Evolutionary conservation across 2,888 invertebrate genomes (phyloP).

Genomic region (Drosophila macrothrix): DNA sequence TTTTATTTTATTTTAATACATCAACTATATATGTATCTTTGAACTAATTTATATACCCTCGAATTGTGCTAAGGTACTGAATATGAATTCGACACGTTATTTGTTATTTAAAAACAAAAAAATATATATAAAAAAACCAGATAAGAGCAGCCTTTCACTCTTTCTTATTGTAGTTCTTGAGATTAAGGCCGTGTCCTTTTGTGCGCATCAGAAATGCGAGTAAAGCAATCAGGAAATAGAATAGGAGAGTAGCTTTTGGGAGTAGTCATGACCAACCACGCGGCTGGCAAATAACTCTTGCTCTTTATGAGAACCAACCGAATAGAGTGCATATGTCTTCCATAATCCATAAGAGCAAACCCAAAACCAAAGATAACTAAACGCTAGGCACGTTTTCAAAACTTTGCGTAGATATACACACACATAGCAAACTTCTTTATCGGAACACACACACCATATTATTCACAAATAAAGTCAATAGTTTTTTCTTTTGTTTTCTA

Average conservation of each 20-base stretch:
- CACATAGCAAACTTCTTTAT: neutral
- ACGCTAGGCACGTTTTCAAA: conserved; percentile 44
- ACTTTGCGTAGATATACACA: conserved; percentile 18
- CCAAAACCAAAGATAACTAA: conserved; percentile 27
- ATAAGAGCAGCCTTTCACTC: neutral
- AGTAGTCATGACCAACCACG: neutral
- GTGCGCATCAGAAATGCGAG: conserved; percentile 14
- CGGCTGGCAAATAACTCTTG: conserved; percentile 19
- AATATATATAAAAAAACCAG: too few relatives aligned
- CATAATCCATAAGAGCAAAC: conserved; percentile 42
- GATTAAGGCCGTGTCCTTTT: conserved; percentile 1
- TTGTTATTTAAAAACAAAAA: neutral
- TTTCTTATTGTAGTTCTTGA: neutral
- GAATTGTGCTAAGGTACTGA: too few relatives aligned
- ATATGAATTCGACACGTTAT: too few relatives aligned
- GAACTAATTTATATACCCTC: neutral
- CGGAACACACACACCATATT: conserved; percentile 7
- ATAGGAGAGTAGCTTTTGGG: conserved; percentile 23
- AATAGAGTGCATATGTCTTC: conserved; percentile 28
- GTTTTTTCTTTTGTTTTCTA: conserved; percentile 56
- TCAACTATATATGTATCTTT: neutral
- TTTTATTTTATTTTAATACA: neutral
- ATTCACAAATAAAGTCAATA: conserved; percentile 50
- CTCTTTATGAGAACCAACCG: conserved; percentile 32
- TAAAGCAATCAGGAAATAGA: conserved; percentile 43